Conservation (phyloP, 2,113 vertebrate species). For the Marmota monax region DNA sequence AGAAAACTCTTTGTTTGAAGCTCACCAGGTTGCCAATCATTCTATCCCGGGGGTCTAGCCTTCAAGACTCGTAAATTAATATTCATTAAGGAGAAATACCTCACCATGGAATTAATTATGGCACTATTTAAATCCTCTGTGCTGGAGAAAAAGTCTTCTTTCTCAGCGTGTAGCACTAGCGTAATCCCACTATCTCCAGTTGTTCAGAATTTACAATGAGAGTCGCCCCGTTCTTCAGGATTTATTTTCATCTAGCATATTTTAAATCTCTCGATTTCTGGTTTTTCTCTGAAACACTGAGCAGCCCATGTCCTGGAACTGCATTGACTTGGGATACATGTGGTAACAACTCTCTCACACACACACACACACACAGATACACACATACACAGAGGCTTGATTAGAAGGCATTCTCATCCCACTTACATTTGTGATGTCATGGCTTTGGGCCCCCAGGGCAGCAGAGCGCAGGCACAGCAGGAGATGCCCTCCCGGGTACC, state of each 20-base stretch:
- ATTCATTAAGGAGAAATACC: conserved; percentile 23
- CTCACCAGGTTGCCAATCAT: neutral
- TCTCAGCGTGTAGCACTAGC: neutral
- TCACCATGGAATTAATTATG: conserved; percentile 44
- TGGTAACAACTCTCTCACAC: neutral
- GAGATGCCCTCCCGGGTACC: neutral
- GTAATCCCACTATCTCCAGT: neutral
- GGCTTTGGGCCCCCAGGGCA: neutral
- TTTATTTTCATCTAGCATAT: conserved; percentile 24
- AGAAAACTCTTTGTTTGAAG: neutral
- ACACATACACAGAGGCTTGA: neutral
- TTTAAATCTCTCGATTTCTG: neutral
- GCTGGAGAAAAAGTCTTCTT: neutral
- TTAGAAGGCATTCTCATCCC: neutral
- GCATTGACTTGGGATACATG: neutral
- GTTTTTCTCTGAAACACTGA: neutral
- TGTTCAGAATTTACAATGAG: neutral
- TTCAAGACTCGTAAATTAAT: conserved; percentile 11
- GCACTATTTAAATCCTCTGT: neutral
- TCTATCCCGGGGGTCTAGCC: neutral
- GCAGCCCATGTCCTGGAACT: neutral
- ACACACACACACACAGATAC: too few relatives aligned
- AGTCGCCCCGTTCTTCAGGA: neutral
- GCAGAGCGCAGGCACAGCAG: neutral
- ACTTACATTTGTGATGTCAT: neutral